phyloP scores from a whole-genome alignment of 2,113 vertebrate species.

The Procavia capensis region DNA sequence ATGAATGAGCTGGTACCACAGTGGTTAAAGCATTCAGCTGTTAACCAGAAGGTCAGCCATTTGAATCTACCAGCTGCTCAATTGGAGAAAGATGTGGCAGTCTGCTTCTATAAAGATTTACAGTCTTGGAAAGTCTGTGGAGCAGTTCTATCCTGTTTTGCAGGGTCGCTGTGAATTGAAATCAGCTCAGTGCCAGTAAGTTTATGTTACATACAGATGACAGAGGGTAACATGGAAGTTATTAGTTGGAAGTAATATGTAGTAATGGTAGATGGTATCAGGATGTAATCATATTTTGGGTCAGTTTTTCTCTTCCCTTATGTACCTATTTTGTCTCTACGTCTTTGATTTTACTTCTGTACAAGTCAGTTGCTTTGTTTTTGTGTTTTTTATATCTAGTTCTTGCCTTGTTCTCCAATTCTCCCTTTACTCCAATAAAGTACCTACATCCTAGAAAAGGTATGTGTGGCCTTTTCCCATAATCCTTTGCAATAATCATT shows the following conservation, averaged over 20 bases:
- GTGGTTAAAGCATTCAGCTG: no score
- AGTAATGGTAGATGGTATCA: not conserved
- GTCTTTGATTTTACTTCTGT: not conserved
- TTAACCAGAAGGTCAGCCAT: no score
- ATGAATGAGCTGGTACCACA: not conserved
- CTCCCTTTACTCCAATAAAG: not conserved
- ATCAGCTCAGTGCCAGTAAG: no score
- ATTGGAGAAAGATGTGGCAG: no score
- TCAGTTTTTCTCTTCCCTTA: not conserved
- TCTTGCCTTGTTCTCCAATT: not conserved
- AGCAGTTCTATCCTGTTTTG: no score
- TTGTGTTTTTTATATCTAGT: not conserved
- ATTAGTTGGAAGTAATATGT: no score
- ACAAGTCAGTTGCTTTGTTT: not conserved
- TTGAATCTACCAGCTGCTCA: no score
- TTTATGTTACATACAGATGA: not conserved
- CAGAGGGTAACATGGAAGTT: no score
- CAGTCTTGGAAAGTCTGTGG: no score
- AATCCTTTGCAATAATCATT: not conserved
- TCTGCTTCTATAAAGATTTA: no score
- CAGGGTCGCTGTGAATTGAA: no score
- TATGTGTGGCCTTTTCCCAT: not conserved
- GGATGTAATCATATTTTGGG: not conserved
- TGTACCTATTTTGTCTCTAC: not conserved
- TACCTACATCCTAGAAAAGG: not conserved